Conservation (phyloP, 1,140 invertebrate genomes). For the Philotrypesis tridentata region DNA sequence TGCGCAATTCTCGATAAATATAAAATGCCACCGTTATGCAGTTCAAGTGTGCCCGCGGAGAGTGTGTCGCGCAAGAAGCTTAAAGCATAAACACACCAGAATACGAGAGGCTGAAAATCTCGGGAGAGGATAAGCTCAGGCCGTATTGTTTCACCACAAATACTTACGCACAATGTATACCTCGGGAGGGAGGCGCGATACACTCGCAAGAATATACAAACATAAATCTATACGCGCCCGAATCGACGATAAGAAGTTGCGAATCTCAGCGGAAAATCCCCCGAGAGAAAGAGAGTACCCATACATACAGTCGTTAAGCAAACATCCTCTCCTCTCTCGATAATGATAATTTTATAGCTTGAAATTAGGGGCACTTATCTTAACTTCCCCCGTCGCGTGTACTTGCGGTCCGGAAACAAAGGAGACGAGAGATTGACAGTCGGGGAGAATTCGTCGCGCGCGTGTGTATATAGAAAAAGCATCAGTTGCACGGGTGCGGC, state of each 20-base stretch:
- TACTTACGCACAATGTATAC: too few species aligned
- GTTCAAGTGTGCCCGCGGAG: too few species aligned
- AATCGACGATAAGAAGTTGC: constrained; percentile 5
- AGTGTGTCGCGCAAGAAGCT: too few species aligned
- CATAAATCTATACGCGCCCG: too few species aligned
- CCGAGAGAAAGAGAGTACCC: neutral
- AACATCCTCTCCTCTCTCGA: neutral
- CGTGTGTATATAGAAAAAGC: too few species aligned
- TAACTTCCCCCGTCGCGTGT: neutral
- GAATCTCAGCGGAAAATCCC: constrained; percentile 8
- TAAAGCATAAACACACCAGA: too few species aligned
- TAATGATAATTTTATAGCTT: constrained; percentile 40
- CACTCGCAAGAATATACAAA: too few species aligned
- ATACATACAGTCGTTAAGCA: neutral
- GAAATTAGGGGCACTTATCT: constrained; percentile 32
- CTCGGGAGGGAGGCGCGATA: too few species aligned
- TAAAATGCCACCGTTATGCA: neutral
- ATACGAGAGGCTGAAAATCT: too few species aligned
- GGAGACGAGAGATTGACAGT: constrained; percentile 1
- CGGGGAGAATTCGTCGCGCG: neutral
- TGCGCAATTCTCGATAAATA: neutral
- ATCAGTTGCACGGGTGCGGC: neutral
- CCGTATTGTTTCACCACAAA: too few species aligned
- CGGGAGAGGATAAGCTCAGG: too few species aligned
- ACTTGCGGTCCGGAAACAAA: neutral